Evolutionary conservation across 2,888 invertebrate species (phyloP).

Genomic region (Polyommatus iphigenia): DNA sequence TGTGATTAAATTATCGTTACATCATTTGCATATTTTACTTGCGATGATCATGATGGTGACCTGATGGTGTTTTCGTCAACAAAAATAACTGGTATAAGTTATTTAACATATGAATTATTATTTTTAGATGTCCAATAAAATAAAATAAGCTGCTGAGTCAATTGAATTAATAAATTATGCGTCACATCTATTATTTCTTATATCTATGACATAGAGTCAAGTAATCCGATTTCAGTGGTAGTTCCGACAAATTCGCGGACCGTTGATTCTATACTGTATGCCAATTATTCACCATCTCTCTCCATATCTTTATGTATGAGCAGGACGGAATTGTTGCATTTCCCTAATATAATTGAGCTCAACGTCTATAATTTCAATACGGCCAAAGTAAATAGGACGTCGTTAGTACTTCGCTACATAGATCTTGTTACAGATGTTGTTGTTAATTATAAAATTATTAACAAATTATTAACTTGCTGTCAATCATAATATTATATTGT

Average conservation of each 20-base stretch:
- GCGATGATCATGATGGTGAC: too few relatives aligned
- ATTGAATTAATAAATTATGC: background rate
- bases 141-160: background rate
- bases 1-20: too few relatives aligned
- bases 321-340: slow-evolving; percentile 15
- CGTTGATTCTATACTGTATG: slow-evolving; percentile 50
- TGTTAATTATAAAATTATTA: background rate
- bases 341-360: background rate
- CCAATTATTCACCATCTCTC: slow-evolving; percentile 18
- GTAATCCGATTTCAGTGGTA: slow-evolving; percentile 75
- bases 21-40: too few relatives aligned
- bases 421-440: background rate
- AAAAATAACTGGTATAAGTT: background rate
- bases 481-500: background rate
- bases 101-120: background rate
- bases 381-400: background rate
- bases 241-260: slow-evolving; percentile 76
- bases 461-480: background rate
- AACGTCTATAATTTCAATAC: background rate
- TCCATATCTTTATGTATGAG: slow-evolving; percentile 5
- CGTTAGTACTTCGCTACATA: background rate
- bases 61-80: too few relatives aligned
- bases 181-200: background rate
- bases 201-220: slow-evolving; percentile 46
- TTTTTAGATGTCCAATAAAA: background rate